Evolutionary conservation across 2,888 invertebrate genomes (phyloP).

Genomic region (Diaperis boleti): DNA sequence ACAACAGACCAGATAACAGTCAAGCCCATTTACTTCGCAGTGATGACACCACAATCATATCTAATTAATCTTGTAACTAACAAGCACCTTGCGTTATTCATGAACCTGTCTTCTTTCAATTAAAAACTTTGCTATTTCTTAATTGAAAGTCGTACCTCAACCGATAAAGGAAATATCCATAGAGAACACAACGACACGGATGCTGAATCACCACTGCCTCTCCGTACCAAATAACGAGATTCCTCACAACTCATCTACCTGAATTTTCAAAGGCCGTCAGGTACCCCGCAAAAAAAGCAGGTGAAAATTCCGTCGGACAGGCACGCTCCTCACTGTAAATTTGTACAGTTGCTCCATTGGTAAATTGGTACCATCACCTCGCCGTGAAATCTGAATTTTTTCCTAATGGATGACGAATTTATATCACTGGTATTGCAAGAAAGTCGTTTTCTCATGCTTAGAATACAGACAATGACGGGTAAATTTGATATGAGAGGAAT

Average conservation of each 20-base stretch:
- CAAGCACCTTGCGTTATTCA: constrained; percentile 1
- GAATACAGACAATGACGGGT: constrained; percentile 17
- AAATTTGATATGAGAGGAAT: constrained; percentile 10
- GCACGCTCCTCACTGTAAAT: constrained; percentile 1
- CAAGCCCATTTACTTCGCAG: neutral
- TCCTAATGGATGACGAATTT: neutral
- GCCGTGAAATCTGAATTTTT: constrained; percentile 11
- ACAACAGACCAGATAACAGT: no score
- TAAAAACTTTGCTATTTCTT: neutral
- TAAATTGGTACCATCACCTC: constrained; percentile 13
- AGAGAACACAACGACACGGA: neutral
- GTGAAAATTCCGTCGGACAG: constrained; percentile 3
- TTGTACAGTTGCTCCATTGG: constrained; percentile 2
- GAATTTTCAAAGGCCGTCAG: constrained; percentile 1
- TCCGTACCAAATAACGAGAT: neutral
- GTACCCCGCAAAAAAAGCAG: constrained; percentile 5
- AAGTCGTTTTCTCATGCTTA: constrained; percentile 24
- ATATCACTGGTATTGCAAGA: constrained; percentile 13
- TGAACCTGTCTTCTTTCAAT: neutral
- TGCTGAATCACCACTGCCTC: constrained; percentile 2
- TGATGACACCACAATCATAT: neutral
- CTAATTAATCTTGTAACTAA: neutral
- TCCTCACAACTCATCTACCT: constrained; percentile 4
- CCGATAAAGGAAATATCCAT: neutral
- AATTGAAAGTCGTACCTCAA: neutral